Conservation (phyloP, 2,797 vertebrate species). For the Anniella stebbinsi region DNA sequence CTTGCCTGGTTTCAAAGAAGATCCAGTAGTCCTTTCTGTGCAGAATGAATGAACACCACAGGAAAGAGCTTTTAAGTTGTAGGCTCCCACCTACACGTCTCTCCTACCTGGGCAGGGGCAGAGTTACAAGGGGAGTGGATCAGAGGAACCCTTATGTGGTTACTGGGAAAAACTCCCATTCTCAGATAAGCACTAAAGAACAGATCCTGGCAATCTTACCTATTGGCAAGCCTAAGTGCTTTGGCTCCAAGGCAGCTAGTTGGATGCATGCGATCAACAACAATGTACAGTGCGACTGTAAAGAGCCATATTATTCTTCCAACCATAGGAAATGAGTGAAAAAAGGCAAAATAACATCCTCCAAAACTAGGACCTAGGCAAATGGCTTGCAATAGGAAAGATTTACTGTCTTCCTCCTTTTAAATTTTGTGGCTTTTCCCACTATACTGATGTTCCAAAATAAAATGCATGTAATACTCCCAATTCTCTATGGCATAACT, state of each 20-base stretch:
- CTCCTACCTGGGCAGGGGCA: not conserved
- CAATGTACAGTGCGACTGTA: not conserved
- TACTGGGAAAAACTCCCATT: not conserved
- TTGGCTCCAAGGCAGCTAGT: not conserved
- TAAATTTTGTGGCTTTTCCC: slow-evolving; percentile 1
- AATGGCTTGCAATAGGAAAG: not conserved
- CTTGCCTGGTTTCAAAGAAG: not conserved
- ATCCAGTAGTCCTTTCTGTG: slow-evolving; percentile 8
- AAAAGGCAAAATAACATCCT: not conserved
- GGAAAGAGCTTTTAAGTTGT: slow-evolving; percentile 4
- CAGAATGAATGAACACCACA: slow-evolving; percentile 23
- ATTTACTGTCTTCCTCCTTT: not conserved
- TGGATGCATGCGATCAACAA: not conserved
- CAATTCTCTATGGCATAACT: not conserved
- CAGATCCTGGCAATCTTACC: not conserved
- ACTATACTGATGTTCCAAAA: slow-evolving; percentile 1
- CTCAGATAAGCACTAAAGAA: not conserved
- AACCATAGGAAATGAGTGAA: not conserved
- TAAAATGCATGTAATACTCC: not conserved
- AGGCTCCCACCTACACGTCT: not conserved
- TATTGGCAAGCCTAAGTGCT: not conserved
- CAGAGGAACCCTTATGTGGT: not conserved
- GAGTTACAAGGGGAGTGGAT: not conserved
- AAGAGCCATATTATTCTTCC: not conserved
- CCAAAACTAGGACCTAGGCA: slow-evolving; percentile 1